Conservation (phyloP, 1,140 invertebrate genomes). For the Achatina immaculata region DNA sequence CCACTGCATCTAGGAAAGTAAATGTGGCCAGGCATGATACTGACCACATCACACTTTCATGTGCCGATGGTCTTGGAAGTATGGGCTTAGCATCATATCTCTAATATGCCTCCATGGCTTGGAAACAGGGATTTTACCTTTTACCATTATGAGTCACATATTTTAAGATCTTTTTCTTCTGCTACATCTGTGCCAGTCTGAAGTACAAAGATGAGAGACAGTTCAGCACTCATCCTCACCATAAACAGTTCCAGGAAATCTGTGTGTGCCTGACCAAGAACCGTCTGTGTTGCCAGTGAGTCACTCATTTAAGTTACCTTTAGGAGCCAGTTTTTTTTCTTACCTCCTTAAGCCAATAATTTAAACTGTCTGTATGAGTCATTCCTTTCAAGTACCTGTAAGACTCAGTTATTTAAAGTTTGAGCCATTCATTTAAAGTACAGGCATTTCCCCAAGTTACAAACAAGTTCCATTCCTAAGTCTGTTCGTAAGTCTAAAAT, state of each 20-base stretch:
- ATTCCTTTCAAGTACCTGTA: background rate
- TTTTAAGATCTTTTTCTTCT: background rate
- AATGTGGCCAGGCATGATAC: too few species aligned
- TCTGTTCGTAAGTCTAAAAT: too few species aligned
- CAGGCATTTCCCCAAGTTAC: background rate
- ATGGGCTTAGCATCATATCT: too few species aligned
- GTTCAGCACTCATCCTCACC: constrained; percentile 54
- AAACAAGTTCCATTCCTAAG: too few species aligned
- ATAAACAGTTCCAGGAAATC: constrained; percentile 59
- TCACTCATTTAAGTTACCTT: constrained; percentile 26
- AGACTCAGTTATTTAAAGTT: background rate
- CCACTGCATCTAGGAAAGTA: too few species aligned
- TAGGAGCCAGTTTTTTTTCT: background rate
- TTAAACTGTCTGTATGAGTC: background rate
- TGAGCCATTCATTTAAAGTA: background rate
- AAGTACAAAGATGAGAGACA: constrained; percentile 64
- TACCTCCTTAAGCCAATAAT: background rate
- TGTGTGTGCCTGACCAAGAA: constrained; percentile 64
- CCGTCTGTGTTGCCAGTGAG: constrained; percentile 63
- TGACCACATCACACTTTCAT: too few species aligned
- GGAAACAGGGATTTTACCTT: too few species aligned
- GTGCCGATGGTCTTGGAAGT: too few species aligned
- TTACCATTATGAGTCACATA: too few species aligned
- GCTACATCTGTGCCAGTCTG: constrained; percentile 50
- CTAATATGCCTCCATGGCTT: too few species aligned